phyloP scores from a whole-genome alignment of 2,888 invertebrate species.

The Operophtera brumata region DNA sequence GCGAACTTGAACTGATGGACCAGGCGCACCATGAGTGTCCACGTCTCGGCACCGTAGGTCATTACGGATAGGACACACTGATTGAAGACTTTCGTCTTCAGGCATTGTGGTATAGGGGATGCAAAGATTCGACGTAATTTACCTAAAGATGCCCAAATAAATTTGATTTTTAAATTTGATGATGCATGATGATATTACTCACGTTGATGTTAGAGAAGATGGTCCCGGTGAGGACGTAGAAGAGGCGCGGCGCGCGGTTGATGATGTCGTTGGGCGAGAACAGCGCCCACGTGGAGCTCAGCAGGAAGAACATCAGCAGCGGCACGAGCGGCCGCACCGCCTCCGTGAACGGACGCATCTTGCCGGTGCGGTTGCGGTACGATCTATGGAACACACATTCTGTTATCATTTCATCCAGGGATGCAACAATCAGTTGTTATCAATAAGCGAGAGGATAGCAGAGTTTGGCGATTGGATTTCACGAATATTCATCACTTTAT shows the following conservation, averaged over 20 bases:
- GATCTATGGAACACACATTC: conserved; percentile 78
- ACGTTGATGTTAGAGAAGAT: conserved; percentile 99
- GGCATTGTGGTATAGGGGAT: too few relatives aligned
- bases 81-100: too few relatives aligned
- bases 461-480: too few relatives aligned
- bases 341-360: conserved; percentile 89
- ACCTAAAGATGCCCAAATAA: too few relatives aligned
- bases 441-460: too few relatives aligned
- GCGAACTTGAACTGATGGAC: too few relatives aligned
- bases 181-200: conserved; percentile 66
- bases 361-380: conserved; percentile 91
- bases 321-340: conserved; percentile 94
- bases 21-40: too few relatives aligned
- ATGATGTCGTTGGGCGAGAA: conserved; percentile 91
- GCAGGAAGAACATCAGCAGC: conserved; percentile 85
- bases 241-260: conserved; percentile 90
- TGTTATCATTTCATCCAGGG: not conserved
- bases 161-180: too few relatives aligned
- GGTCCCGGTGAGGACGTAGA: conserved; percentile 94
- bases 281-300: conserved; percentile 90
- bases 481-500: too few relatives aligned
- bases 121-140: too few relatives aligned
- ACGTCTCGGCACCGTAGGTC: too few relatives aligned
- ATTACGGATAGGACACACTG: too few relatives aligned
- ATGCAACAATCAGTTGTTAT: not conserved